A percentile compares a stretch with the other conserved stretches of the same genome.
phyloP scores from a whole-genome alignment of 2,113 vertebrate species.

The Pelecanoides urinatrix region DNA sequence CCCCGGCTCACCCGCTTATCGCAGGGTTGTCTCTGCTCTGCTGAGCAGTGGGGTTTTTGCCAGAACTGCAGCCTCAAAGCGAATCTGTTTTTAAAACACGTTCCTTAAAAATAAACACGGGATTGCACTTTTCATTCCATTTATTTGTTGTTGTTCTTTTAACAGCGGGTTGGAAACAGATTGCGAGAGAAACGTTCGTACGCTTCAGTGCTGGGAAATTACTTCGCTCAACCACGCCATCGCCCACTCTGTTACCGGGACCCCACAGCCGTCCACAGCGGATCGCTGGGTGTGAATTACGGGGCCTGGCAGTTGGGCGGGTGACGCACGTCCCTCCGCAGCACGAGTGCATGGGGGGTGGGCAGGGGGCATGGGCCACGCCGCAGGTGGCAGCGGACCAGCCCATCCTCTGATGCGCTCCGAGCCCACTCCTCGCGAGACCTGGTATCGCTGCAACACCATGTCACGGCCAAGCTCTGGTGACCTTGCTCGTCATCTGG shows the following conservation, averaged over 20 bases:
- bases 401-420: not conserved
- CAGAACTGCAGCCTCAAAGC: constrained; percentile 34
- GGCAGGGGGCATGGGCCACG: not conserved
- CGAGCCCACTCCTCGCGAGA: rapidly evolving
- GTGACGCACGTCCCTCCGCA: rapidly evolving
- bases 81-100: constrained; percentile 34
- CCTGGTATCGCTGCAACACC: rapidly evolving
- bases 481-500: not conserved
- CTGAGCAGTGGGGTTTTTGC: not conserved
- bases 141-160: constrained; percentile 32
- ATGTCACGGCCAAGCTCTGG: not conserved
- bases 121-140: not conserved
- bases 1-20: not conserved
- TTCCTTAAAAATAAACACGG: constrained; percentile 44
- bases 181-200: not conserved
- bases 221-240: not conserved
- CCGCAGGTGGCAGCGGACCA: not conserved
- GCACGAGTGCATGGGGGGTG: rapidly evolving
- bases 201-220: not conserved
- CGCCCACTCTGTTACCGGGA: not conserved
- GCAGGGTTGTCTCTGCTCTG: not conserved
- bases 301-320: not conserved
- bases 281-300: not conserved
- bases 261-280: rapidly evolving
- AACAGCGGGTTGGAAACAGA: not conserved